phyloP scores from a whole-genome alignment of 53 echinoderm and acorn worm species.

The Echinometra lucunter region DNA sequence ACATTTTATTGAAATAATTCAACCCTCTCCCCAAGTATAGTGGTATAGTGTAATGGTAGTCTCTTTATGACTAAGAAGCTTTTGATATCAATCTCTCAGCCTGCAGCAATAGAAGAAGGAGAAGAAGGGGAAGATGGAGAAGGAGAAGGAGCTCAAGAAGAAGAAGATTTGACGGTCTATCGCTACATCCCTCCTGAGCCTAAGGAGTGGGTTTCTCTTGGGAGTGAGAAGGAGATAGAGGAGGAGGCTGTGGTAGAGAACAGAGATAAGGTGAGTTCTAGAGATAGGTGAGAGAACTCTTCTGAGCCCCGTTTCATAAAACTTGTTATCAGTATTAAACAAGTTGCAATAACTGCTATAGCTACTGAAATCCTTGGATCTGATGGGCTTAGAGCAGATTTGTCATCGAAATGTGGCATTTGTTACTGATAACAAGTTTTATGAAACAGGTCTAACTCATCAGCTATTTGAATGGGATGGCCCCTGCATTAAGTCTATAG shows the following conservation, averaged over 20 bases:
- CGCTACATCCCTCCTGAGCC: constrained; percentile 93
- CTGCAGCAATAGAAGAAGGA: constrained; percentile 59
- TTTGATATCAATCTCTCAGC: constrained; percentile 44
- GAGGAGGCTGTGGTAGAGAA: constrained; percentile 83
- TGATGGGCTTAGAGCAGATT: too few species aligned
- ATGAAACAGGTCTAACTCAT: too few species aligned
- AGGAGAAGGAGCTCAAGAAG: constrained; percentile 75
- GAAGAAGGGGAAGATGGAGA: constrained; percentile 73
- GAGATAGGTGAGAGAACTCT: too few species aligned
- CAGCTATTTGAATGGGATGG: too few species aligned
- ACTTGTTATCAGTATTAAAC: too few species aligned
- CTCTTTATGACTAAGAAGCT: background rate
- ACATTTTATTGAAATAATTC: too few species aligned
- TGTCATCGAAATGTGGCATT: too few species aligned
- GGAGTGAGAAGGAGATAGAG: constrained; percentile 92
- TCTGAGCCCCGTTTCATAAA: too few species aligned
- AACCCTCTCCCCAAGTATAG: background rate
- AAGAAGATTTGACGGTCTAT: constrained; percentile 82
- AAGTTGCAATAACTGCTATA: too few species aligned
- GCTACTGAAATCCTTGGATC: too few species aligned
- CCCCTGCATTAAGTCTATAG: too few species aligned
- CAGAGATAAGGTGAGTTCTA: constrained; percentile 86
- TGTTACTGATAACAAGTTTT: too few species aligned
- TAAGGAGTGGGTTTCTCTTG: constrained; percentile 93
- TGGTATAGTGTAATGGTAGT: background rate